Evolutionary conservation across 2,888 invertebrate species (phyloP).

Genomic region (Exephanes ischioxanthus): DNA sequence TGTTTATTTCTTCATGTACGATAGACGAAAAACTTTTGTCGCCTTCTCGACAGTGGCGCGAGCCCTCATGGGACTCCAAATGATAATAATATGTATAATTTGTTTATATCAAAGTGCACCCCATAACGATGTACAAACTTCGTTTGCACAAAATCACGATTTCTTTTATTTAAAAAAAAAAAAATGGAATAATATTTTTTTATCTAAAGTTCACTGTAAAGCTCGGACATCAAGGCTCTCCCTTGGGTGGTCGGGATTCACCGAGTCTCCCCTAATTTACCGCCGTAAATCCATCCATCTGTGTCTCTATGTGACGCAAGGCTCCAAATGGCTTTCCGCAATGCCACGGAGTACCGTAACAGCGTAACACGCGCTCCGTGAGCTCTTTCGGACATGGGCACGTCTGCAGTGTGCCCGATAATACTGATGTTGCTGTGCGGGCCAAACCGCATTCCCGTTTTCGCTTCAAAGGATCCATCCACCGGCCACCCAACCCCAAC

Average conservation of each 20-base stretch:
- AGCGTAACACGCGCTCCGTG: slow-evolving; percentile 14
- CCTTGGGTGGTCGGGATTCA: neutral
- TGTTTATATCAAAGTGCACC: too few species aligned
- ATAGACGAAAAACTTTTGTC: too few species aligned
- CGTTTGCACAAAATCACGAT: too few species aligned
- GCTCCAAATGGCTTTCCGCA: neutral
- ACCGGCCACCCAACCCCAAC: slow-evolving; percentile 59
- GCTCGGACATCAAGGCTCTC: neutral
- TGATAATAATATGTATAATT: too few species aligned
- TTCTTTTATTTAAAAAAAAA: too few species aligned
- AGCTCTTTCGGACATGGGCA: slow-evolving; percentile 10
- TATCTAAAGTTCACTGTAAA: neutral
- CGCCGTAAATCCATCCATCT: neutral
- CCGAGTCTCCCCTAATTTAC: neutral
- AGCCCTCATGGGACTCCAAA: too few species aligned
- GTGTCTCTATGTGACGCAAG: neutral
- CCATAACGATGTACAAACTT: too few species aligned
- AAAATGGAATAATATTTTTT: neutral
- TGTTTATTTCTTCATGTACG: too few species aligned
- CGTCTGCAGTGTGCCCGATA: slow-evolving; percentile 48
- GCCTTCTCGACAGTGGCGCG: too few species aligned
- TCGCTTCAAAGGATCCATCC: slow-evolving; percentile 71
- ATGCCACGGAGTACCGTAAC: neutral
- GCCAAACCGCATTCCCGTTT: slow-evolving; percentile 65
- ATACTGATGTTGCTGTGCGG: slow-evolving; percentile 52